phyloP scores from a whole-genome alignment of 2,797 vertebrate genomes.

The Anguilla anguilla region DNA sequence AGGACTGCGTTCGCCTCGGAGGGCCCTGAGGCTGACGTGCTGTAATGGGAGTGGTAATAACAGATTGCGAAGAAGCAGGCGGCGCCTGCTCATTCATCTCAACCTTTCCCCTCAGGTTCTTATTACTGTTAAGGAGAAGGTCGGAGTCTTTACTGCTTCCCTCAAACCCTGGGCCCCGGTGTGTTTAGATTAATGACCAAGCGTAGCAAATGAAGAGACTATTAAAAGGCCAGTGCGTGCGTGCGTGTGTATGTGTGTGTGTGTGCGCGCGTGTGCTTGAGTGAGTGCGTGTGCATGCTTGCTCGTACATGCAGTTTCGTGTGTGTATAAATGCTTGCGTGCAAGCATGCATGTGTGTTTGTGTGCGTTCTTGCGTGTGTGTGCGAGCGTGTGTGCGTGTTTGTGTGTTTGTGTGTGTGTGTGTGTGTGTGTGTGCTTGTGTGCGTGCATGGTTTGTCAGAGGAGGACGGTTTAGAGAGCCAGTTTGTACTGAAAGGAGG shows the following conservation, averaged over 20 bases:
- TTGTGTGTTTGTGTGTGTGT: neutral
- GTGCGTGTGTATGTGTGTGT: neutral
- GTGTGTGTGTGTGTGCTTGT: neutral
- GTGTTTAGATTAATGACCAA: neutral
- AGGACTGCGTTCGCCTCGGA: neutral
- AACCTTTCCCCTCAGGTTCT: neutral
- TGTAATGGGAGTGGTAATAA: constrained; percentile 10
- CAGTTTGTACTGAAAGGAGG: neutral
- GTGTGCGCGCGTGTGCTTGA: neutral
- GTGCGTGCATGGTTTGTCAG: neutral
- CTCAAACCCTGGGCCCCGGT: neutral
- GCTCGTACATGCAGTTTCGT: neutral
- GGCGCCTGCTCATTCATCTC: neutral
- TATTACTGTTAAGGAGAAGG: neutral
- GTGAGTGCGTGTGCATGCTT: neutral
- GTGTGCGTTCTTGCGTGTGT: neutral
- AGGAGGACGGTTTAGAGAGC: neutral
- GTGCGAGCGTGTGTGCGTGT: neutral
- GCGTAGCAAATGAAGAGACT: neutral
- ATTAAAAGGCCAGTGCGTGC: neutral
- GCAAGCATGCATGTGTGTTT: neutral
- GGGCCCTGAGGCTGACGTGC: neutral
- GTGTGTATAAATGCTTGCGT: neutral
- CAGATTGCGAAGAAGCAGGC: neutral
- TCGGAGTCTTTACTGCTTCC: neutral